phyloP scores from a whole-genome alignment of 2,888 invertebrate species.

The Chydorus sphaericus region DNA sequence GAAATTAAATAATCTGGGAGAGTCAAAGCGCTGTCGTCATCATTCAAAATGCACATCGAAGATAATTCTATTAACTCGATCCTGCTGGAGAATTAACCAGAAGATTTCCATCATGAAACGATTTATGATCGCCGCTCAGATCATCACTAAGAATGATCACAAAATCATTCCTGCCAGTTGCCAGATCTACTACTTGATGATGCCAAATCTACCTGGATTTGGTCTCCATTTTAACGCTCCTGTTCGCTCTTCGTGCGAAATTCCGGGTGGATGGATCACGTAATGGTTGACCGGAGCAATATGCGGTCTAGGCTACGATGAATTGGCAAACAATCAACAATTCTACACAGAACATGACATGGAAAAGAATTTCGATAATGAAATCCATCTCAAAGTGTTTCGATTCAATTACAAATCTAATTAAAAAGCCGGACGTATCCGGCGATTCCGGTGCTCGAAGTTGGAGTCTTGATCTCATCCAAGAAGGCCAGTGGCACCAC shows the following conservation, averaged over 20 bases:
- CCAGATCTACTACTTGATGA: slow-evolving; percentile 71
- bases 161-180: slow-evolving; percentile 39
- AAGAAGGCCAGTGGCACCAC: slow-evolving; percentile 97
- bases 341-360: slow-evolving; percentile 78
- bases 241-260: slow-evolving; percentile 72
- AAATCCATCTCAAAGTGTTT: too few relatives aligned
- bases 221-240: slow-evolving; percentile 53
- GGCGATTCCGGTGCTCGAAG: slow-evolving; percentile 80
- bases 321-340: slow-evolving; percentile 38
- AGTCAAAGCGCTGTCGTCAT: slow-evolving; percentile 39
- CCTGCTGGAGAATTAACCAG: slow-evolving; percentile 62
- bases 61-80: slow-evolving; percentile 70
- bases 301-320: slow-evolving; percentile 65
- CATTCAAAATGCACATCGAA: slow-evolving; percentile 50
- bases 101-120: slow-evolving; percentile 50
- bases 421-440: slow-evolving; percentile 73
- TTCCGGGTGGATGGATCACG: slow-evolving; percentile 39
- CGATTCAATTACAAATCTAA: too few relatives aligned
- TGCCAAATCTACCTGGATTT: slow-evolving; percentile 81
- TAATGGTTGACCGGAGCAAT: slow-evolving; percentile 57
- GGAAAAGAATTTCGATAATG: slow-evolving; percentile 59
- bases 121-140: slow-evolving; percentile 31
- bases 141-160: too few relatives aligned
- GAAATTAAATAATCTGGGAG: slow-evolving; percentile 52
- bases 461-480: slow-evolving; percentile 88